phyloP scores from a whole-genome alignment of 2,888 invertebrate genomes.

The Acholoe squamosa region DNA sequence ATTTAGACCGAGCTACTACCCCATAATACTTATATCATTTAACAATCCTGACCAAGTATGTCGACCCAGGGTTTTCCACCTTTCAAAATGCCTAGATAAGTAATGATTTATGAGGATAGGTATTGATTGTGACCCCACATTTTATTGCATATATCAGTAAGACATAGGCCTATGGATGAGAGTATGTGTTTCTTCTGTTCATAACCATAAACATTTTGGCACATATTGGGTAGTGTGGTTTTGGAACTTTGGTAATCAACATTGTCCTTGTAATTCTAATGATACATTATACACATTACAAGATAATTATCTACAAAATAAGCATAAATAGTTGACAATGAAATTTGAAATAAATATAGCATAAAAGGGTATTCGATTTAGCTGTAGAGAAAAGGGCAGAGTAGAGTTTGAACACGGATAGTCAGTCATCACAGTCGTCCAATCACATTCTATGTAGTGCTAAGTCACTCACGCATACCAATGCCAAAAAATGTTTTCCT shows the following conservation, averaged over 20 bases:
- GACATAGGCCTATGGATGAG: too few species aligned
- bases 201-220: background rate
- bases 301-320: background rate
- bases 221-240: background rate
- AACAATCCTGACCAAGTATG: too few species aligned
- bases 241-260: background rate
- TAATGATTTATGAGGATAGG: too few species aligned
- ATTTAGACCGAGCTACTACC: background rate
- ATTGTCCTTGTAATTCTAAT: background rate
- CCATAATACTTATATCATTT: background rate
- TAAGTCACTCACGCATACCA: background rate
- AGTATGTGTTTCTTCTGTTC: too few species aligned
- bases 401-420: background rate
- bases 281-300: background rate
- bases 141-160: too few species aligned
- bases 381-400: background rate
- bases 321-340: background rate
- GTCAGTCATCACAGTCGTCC: constrained; percentile 14
- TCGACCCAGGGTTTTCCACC: too few species aligned
- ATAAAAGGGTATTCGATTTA: background rate
- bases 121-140: too few species aligned
- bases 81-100: too few species aligned
- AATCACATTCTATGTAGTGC: background rate
- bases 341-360: background rate
- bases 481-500: background rate